Evolutionary conservation across 2,888 invertebrate species (phyloP), one percentile per base, ranked within the genome.

Genomic region (Baccha elongata): DNA sequence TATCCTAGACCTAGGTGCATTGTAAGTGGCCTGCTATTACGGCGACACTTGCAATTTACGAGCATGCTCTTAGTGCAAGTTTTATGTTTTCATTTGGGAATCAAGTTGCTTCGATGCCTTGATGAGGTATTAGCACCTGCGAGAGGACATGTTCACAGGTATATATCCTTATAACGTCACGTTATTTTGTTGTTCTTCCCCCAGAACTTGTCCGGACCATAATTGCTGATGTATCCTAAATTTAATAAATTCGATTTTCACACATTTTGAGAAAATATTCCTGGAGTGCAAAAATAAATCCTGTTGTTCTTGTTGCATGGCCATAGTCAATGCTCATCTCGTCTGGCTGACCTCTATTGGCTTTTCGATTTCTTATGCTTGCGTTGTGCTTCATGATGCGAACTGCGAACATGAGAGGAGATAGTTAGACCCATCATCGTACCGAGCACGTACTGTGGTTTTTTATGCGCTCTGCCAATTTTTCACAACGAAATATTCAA

Each of bases 31-130:
- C 32, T 65, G 58, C 65, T 71, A 75, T 81, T 76, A 81, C 40
- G 75, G 75, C 80, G 76, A 81, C 81, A 76, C 81, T 81, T 81
- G 81, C 76, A 76, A 81, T 76, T 76, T 71, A 81, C 76, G 81
- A 81, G 71, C 75, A 52, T 76, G 71, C 71, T 69, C 26, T 55
- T 48, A 29, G 71, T 52, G 13, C 21, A 46, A 65, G 44, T 81
- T 76, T 81, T 76, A 76, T 76, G 81, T 81, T 75, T 81, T 81
- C 75, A 75, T 81, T 71, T 71, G 46, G 26, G 35, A 81, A 71
- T 81, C 71, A 71, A 58, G 69, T 75, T 74, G 62, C 29, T 32
- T 5, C 23, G 23, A 3, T 13, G 23, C 42, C 11, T 44, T 29
- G 60, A 65, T 55, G 75, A n/a, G 42, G 64, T 75, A 80, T 80